Base-by-base conservation (phyloP, 2,797 vertebrate species). In the Hemibagrus guttatus region DNA sequence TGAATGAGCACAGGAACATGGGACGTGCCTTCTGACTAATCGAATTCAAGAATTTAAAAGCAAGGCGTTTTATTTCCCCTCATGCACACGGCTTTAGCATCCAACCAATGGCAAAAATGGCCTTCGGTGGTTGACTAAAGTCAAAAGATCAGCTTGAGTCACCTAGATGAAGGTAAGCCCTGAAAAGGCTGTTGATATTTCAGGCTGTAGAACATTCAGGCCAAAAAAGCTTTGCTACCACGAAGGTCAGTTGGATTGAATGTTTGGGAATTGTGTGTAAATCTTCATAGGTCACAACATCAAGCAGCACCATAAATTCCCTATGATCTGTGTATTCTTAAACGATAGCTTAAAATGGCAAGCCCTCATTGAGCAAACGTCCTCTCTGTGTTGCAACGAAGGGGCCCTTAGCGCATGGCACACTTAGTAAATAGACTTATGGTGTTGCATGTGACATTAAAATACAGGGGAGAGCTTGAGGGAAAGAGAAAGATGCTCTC, bases 341-440 rank as follows among this genome's bases (percentile, higher is more conserved):
- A 82, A 82, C 64, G 86, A 84, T 81, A 78, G 84, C 63, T 71
- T 87, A 82, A 90, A 90, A 86, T 54, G 78, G 84, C 81, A 75
- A 89, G 85, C 86, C 79, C 64, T 88, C 68, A 58, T 88, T 79
- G 83, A 87, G 86, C 84, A 49, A 42, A 87, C 59, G 86, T 87
- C 87, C 85, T 89, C 42, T 84, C 88, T 84, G 85, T 85, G 75
- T 72, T 59, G 69, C 86, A 21, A 82, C 78, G 85, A 74, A 84
- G 85, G 84, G 88, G 63, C 87, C 85, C 88, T 87, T 59, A 88
- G 87, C 69, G 71, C 85, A 59, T 89, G 85, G 86, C 85, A 87
- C 84, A 88, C 85, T 89, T 87, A 89, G 71, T 88, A 88, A 89
- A 90, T 76, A 88, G 81, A 87, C 84, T 85, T 87, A 89, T 68